Evolutionary conservation across 2,797 vertebrate genomes (phyloP).

Genomic region (Pangasius macronema): DNA sequence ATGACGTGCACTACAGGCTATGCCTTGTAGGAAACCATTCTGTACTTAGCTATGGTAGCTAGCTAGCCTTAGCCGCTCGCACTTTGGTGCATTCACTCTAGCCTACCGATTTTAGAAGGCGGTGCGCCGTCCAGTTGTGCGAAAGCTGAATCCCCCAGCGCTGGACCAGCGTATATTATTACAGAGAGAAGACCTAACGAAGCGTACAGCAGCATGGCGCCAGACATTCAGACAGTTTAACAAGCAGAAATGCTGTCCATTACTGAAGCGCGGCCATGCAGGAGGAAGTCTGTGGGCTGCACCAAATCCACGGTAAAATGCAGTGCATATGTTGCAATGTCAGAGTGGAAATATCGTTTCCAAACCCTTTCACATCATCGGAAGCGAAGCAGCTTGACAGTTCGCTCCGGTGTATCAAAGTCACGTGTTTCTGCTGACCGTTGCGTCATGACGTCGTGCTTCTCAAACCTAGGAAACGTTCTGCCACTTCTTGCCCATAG

Average conservation of each 20-base stretch:
- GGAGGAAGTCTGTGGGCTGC: background rate
- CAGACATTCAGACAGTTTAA: background rate
- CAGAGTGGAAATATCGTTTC: background rate
- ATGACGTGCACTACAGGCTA: background rate
- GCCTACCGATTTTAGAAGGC: constrained; percentile 77
- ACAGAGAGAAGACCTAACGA: background rate
- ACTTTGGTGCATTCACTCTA: background rate
- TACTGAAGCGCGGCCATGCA: background rate
- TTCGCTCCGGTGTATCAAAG: background rate
- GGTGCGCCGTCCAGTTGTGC: constrained; percentile 71
- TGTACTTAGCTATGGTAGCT: background rate
- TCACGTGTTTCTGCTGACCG: constrained; percentile 22
- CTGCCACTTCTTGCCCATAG: no score
- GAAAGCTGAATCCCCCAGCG: constrained; percentile 60
- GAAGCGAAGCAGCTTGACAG: background rate
- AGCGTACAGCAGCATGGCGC: background rate
- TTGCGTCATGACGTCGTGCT: background rate
- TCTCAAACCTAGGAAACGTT: background rate
- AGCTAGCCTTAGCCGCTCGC: background rate
- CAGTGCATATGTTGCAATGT: background rate
- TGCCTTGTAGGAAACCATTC: background rate
- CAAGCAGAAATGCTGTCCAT: background rate
- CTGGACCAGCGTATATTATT: background rate
- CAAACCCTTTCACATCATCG: constrained; percentile 1
- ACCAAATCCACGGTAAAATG: background rate